Percentiles rank a stretch among this genome's conserved stretches.
Evolutionary conservation across 2,888 invertebrate species (phyloP).

Genomic region (Bimastos eiseni): DNA sequence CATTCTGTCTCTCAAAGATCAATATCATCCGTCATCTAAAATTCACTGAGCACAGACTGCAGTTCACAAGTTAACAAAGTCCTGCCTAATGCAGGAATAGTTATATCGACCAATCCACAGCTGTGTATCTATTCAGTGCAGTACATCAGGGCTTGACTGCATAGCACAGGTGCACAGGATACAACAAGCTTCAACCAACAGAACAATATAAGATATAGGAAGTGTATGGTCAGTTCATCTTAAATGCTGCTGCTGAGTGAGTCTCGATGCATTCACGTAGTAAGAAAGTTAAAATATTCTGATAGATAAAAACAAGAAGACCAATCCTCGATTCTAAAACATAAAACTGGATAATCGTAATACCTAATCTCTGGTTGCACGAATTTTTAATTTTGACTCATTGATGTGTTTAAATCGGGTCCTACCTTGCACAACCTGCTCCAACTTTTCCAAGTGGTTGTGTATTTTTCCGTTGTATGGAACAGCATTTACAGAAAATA

Average conservation of each 20-base stretch:
- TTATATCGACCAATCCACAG: background rate
- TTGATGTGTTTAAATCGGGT: background rate
- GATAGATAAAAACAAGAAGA: background rate
- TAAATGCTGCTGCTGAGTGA: background rate
- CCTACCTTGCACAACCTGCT: constrained; percentile 62
- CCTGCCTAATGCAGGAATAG: background rate
- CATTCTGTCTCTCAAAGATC: background rate
- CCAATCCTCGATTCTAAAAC: background rate
- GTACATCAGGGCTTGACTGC: background rate
- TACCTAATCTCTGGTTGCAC: background rate
- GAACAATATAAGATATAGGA: background rate
- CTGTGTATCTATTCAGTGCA: background rate
- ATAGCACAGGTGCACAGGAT: background rate
- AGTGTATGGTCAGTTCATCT: background rate
- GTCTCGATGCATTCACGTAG: background rate
- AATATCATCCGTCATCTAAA: background rate
- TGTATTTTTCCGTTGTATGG: constrained; percentile 66
- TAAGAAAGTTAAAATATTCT: background rate
- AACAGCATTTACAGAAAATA: constrained; percentile 67
- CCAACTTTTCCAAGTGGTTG: constrained; percentile 64
- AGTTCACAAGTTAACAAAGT: background rate
- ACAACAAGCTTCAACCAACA: background rate
- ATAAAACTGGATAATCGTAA: background rate
- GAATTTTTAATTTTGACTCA: background rate
- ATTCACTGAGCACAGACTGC: background rate